Evolutionary conservation across 2,113 vertebrate species (phyloP).

Genomic region (Garra rufa): DNA sequence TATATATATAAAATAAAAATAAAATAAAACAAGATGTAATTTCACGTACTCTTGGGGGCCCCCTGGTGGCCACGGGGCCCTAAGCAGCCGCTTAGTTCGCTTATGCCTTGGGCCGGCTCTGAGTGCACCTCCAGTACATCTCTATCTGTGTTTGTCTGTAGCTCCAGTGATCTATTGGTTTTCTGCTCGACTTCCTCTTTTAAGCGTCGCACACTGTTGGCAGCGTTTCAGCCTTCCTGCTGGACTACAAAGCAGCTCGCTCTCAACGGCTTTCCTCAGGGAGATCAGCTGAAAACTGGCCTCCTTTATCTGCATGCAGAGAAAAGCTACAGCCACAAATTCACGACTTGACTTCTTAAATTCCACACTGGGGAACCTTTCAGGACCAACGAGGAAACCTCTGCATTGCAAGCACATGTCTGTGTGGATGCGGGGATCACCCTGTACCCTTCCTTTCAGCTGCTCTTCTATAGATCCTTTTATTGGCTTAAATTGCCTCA

Average conservation of each 20-base stretch:
- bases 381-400: constrained; percentile 53
- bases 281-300: constrained; percentile 59
- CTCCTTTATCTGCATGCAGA: constrained; percentile 58
- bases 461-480: background rate
- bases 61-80: no score
- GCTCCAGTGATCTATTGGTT: constrained; percentile 64
- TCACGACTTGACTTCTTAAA: constrained; percentile 66
- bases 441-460: background rate
- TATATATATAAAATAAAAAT: no score
- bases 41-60: no score
- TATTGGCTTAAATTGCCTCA: background rate
- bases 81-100: no score
- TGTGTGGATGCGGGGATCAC: constrained; percentile 38
- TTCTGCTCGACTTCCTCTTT: constrained; percentile 64
- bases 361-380: constrained; percentile 57
- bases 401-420: constrained; percentile 36
- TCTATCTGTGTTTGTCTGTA: constrained; percentile 21
- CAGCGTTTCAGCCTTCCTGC: constrained; percentile 61
- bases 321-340: constrained; percentile 56
- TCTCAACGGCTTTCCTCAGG: constrained; percentile 59
- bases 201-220: constrained; percentile 64
- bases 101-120: no score
- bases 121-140: background rate
- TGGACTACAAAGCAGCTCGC: constrained; percentile 60
- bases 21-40: no score